Conservation (phyloP, 2,888 invertebrate species). For the Aphrophora alni region DNA sequence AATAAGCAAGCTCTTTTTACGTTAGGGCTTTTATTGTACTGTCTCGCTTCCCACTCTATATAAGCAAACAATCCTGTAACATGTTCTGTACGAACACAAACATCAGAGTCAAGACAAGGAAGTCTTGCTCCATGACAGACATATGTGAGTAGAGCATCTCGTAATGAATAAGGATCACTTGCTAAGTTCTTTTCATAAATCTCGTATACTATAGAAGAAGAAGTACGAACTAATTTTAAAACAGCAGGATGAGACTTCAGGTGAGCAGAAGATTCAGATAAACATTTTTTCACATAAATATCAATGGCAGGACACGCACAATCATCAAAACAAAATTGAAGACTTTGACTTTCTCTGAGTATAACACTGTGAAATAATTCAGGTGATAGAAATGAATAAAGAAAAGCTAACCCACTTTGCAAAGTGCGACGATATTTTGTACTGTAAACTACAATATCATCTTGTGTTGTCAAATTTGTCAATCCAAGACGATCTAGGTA, state of each 20-base stretch:
- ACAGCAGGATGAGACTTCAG: constrained; percentile 78
- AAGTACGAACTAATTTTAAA: constrained; percentile 70
- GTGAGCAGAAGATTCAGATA: constrained; percentile 66
- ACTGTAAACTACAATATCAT: constrained; percentile 73
- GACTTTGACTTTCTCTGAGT: constrained; percentile 78
- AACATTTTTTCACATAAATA: constrained; percentile 60
- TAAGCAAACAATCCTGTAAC: constrained; percentile 81
- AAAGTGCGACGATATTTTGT: constrained; percentile 89
- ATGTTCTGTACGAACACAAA: constrained; percentile 72
- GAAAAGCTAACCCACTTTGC: constrained; percentile 84
- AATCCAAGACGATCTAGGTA: constrained; percentile 68
- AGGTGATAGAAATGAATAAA: constrained; percentile 72
- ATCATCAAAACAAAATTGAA: constrained; percentile 84
- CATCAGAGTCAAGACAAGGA: constrained; percentile 65
- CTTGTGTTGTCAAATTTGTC: constrained; percentile 57
- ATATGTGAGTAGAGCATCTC: constrained; percentile 83
- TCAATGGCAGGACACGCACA: constrained; percentile 81
- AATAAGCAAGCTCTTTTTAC: constrained; percentile 73
- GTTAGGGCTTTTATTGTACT: constrained; percentile 66
- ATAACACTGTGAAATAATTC: constrained; percentile 62
- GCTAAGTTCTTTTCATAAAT: constrained; percentile 66
- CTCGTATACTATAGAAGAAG: constrained; percentile 70
- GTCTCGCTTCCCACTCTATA: constrained; percentile 78
- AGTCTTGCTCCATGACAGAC: constrained; percentile 83
- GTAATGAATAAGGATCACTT: constrained; percentile 72